Conservation (phyloP, 2,113 vertebrate genomes). For the Chamaea fasciata region DNA sequence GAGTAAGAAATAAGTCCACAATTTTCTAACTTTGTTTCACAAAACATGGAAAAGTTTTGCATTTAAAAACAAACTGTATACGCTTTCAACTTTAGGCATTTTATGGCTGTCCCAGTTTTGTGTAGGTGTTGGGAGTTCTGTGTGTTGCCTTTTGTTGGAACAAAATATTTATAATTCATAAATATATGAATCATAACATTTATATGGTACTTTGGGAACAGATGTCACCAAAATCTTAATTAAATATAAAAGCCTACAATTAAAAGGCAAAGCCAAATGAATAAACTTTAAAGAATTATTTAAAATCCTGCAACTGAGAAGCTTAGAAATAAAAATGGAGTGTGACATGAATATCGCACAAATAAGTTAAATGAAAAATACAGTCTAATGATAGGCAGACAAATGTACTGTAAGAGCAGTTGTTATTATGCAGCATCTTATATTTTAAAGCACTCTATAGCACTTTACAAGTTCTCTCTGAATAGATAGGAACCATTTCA, state of each 20-base stretch:
- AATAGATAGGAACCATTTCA: background rate
- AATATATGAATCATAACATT: slow-evolving; percentile 13
- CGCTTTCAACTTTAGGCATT: background rate
- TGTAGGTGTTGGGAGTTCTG: background rate
- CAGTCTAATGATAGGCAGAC: background rate
- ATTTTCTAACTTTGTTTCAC: background rate
- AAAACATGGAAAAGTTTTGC: background rate
- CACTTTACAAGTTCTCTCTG: background rate
- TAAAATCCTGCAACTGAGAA: background rate
- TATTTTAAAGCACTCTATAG: background rate
- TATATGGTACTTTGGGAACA: slow-evolving; percentile 4
- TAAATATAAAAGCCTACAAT: background rate
- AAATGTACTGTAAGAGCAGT: background rate
- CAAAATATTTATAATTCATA: slow-evolving; percentile 36
- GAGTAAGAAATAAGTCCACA: background rate
- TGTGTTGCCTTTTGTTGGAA: background rate
- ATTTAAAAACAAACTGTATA: background rate
- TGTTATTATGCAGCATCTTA: background rate
- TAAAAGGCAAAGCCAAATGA: slow-evolving; percentile 13
- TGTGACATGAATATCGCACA: background rate
- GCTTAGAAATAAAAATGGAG: background rate
- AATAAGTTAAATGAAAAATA: background rate
- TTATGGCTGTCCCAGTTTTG: background rate
- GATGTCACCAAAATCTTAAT: slow-evolving; percentile 23
- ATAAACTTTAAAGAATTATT: background rate